Evolutionary conservation across 2,113 vertebrate species (phyloP).

Genomic region (Salvator merianae): DNA sequence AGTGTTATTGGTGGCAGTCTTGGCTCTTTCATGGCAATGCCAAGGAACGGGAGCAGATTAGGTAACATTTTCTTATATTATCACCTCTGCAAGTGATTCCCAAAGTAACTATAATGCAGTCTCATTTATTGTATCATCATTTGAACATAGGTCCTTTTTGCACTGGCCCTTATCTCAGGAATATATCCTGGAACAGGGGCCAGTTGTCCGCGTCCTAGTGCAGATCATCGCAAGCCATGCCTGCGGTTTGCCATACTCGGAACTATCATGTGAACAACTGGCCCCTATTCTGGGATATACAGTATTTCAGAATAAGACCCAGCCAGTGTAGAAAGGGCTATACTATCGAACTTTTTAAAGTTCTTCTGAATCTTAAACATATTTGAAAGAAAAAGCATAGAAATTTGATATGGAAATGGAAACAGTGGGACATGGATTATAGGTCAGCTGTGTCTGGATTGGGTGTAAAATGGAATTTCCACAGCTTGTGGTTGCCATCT

Average conservation of each 20-base stretch:
- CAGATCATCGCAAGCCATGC: too few species aligned
- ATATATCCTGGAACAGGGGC: too few species aligned
- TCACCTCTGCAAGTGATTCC: conserved; percentile 20
- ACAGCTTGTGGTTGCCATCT: background rate
- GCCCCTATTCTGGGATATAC: too few species aligned
- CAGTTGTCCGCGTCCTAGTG: too few species aligned
- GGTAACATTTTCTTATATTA: conserved; percentile 76
- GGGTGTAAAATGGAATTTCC: background rate
- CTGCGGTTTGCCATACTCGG: too few species aligned
- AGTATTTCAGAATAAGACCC: too few species aligned
- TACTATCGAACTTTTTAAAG: background rate
- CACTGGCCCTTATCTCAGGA: too few species aligned
- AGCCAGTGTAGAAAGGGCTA: too few species aligned
- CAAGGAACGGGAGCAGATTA: conserved; percentile 92
- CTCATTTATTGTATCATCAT: background rate
- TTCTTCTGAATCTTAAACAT: conserved; percentile 8
- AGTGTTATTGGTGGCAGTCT: conserved; percentile 94
- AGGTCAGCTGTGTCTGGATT: background rate
- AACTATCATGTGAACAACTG: too few species aligned
- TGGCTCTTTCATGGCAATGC: conserved; percentile 93
- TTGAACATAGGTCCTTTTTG: background rate
- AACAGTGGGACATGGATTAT: background rate
- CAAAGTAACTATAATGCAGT: background rate
- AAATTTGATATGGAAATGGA: background rate
- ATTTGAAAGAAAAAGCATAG: background rate